Conservation (phyloP, 1,140 invertebrate species). For the Orchestia grillus region DNA sequence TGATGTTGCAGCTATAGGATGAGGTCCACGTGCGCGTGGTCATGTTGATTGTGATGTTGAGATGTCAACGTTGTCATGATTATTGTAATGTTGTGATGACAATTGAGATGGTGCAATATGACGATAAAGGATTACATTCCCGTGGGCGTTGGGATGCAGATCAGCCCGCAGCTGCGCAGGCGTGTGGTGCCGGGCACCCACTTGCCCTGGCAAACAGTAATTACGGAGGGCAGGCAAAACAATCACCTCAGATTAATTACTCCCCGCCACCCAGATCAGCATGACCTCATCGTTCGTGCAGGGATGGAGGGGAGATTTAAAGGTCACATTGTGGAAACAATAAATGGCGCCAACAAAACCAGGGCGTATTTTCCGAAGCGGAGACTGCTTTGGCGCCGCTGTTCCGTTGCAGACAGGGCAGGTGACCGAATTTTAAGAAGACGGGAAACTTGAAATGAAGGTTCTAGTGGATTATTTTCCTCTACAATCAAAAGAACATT, state of each 20-base stretch:
- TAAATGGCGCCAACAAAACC: background rate
- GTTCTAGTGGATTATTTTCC: background rate
- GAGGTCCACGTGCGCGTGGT: no score
- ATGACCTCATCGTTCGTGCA: background rate
- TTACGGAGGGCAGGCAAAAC: background rate
- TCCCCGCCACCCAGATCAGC: background rate
- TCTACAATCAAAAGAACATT: background rate
- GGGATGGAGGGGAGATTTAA: background rate
- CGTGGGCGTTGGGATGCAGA: no score
- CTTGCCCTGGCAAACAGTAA: background rate
- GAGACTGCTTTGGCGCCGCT: background rate
- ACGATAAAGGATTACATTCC: no score
- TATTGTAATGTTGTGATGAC: no score
- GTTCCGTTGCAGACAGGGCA: background rate
- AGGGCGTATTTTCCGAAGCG: background rate
- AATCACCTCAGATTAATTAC: background rate
- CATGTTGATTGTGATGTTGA: no score
- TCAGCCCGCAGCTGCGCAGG: no score
- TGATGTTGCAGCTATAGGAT: no score
- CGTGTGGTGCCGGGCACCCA: no score
- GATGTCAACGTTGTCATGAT: no score
- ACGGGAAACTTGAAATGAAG: no score
- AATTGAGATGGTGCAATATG: no score
- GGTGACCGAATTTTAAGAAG: background rate
- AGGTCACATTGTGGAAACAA: background rate